phyloP scores from a whole-genome alignment of 2,113 vertebrate genomes.

The Mystacornis crossleyi region DNA sequence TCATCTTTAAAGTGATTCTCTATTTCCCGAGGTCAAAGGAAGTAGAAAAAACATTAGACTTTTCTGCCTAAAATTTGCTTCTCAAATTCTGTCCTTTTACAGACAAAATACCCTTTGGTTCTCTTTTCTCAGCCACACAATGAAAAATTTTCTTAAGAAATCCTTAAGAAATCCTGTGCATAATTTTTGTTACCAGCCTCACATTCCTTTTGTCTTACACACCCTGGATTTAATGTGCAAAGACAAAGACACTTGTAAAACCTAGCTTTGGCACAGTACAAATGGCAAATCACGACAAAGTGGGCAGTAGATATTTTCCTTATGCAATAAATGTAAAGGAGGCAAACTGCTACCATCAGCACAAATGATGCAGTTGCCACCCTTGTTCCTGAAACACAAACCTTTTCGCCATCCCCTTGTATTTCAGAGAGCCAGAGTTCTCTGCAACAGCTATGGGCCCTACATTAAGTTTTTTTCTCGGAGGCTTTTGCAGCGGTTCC shows the following conservation, averaged over 20 bases:
- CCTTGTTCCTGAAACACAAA: background rate
- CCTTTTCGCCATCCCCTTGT: background rate
- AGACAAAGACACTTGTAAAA: constrained; percentile 12
- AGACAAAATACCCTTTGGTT: constrained; percentile 29
- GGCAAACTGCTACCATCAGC: background rate
- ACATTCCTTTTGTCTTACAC: constrained; percentile 28
- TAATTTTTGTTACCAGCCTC: background rate
- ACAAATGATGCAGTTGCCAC: background rate
- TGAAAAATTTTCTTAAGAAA: constrained; percentile 46
- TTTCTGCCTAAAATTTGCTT: constrained; percentile 46
- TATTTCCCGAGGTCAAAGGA: constrained; percentile 53
- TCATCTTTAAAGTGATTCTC: constrained; percentile 21
- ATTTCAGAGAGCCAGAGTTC: background rate
- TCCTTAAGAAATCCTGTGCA: background rate
- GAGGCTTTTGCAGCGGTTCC: background rate
- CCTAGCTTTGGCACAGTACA: constrained; percentile 1
- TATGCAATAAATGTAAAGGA: background rate
- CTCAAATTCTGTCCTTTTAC: constrained; percentile 30
- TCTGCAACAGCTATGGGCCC: background rate
- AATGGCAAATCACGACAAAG: background rate
- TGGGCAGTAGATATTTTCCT: background rate
- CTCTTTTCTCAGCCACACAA: background rate
- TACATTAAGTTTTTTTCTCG: background rate
- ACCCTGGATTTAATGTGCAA: constrained; percentile 10
- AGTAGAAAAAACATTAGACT: constrained; percentile 3